Evolutionary conservation across 92 coral and sea anemone genomes (phyloP).

Genomic region (Diadumene lineata): DNA sequence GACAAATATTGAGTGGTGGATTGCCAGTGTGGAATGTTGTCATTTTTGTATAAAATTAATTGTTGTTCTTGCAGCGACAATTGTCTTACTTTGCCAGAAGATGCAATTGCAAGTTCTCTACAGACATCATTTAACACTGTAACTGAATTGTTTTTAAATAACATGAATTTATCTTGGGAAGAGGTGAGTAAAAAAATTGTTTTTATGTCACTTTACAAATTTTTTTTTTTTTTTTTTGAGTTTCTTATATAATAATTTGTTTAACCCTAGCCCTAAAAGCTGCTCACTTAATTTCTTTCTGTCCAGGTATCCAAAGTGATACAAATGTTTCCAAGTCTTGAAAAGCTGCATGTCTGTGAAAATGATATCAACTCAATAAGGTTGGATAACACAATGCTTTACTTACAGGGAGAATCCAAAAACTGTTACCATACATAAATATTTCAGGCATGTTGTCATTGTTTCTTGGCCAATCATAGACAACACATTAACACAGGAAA

Average conservation of each 20-base stretch:
- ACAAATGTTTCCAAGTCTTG: slow-evolving; percentile 66
- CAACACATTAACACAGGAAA: too few relatives aligned
- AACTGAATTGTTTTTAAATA: slow-evolving; percentile 67
- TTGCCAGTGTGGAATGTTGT: neutral
- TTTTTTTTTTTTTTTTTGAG: too few relatives aligned
- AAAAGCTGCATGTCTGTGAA: slow-evolving; percentile 76
- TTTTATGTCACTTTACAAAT: too few relatives aligned
- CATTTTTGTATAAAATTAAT: neutral
- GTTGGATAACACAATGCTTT: too few relatives aligned
- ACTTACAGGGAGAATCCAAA: too few relatives aligned
- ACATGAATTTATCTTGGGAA: slow-evolving; percentile 63
- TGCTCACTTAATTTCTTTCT: too few relatives aligned
- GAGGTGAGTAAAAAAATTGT: slow-evolving; percentile 74
- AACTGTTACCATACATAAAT: too few relatives aligned
- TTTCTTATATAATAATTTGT: too few relatives aligned
- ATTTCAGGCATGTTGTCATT: too few relatives aligned
- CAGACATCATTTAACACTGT: slow-evolving; percentile 52
- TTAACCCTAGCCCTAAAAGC: too few relatives aligned
- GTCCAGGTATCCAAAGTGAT: slow-evolving; percentile 52
- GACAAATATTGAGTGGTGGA: too few relatives aligned
- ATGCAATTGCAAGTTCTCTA: slow-evolving; percentile 33
- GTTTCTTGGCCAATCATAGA: too few relatives aligned
- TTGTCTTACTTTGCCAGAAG: slow-evolving; percentile 42
- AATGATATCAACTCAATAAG: slow-evolving; percentile 64
- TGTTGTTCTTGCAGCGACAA: slow-evolving; percentile 49